phyloP scores from a whole-genome alignment of 2,113 vertebrate species.

The Stomatorhinus ivindoensis region DNA sequence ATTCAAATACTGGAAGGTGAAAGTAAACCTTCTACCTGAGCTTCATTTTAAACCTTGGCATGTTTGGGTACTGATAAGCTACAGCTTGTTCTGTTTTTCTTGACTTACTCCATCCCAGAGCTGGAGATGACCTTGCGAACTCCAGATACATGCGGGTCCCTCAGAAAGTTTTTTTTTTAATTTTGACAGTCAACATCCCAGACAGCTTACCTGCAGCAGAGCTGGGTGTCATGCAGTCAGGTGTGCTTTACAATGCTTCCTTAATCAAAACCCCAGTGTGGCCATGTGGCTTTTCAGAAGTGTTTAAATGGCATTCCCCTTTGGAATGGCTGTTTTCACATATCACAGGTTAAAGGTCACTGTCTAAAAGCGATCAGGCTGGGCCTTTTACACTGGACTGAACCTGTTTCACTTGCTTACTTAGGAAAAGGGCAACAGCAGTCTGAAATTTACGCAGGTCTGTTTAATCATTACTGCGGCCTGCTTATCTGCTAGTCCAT shows the following conservation, averaged over 20 bases:
- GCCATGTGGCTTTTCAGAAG: background rate
- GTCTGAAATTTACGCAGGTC: slow-evolving; percentile 20
- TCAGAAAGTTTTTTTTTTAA: too few relatives aligned
- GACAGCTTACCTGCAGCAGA: background rate
- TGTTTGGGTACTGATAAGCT: slow-evolving; percentile 16
- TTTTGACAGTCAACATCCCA: background rate
- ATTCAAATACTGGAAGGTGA: background rate
- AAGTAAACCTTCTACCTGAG: background rate
- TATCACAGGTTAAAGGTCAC: slow-evolving; percentile 32
- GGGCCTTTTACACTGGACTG: slow-evolving; percentile 29
- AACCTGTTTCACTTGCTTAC: slow-evolving; percentile 40
- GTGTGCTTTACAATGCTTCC: background rate
- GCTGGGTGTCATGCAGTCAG: background rate
- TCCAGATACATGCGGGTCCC: background rate
- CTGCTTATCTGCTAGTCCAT: slow-evolving; percentile 71
- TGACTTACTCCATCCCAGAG: slow-evolving; percentile 2
- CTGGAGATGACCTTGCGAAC: slow-evolving; percentile 21
- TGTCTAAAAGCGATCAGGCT: slow-evolving; percentile 42
- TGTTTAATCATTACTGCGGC: slow-evolving; percentile 77
- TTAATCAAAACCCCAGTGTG: background rate
- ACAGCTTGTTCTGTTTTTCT: slow-evolving; percentile 14
- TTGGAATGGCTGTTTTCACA: slow-evolving; percentile 18
- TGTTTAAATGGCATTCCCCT: background rate
- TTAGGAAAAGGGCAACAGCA: slow-evolving; percentile 26
- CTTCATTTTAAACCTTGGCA: background rate